Evolutionary conservation across 2,888 invertebrate species (phyloP), one percentile per base, ranked within the genome.

Genomic region (Pegoplata infirma): DNA sequence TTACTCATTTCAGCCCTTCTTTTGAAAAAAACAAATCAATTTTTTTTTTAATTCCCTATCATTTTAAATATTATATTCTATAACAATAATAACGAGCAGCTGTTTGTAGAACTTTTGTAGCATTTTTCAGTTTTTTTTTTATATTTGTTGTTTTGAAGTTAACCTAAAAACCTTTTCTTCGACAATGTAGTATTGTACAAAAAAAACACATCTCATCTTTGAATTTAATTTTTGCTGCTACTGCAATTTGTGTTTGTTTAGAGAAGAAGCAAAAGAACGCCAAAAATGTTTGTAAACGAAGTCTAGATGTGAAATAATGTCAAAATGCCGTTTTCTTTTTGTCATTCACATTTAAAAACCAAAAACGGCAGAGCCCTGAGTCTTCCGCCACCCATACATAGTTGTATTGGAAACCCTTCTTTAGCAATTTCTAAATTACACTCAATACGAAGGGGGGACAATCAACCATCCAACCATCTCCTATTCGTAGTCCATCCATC

Each of bases 181-280:
- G 32, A 17, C 5, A 56, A 19, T 40, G 10, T n/a, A n/a, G n/a
- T n/a, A n/a, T n/a, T n/a, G n/a, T n/a, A n/a, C n/a, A n/a, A n/a
- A n/a, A n/a, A n/a, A n/a, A n/a, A n/a, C n/a, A n/a, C n/a, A n/a
- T 40, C 36, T n/a, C 61, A 49, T 19, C 23, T 68, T 63, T 16
- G 64, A 51, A 44, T 49, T 69, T 55, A 2, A 59, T 36, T 69
- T 67, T 69, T 74, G 73, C 73, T 74, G 78, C 63, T 59, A 25
- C 77, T 68, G 73, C 59, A 74, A 61, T 36, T 78, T 73, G 23
- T 79, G 56, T 79, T 79, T 79, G 56, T 21, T 75, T 58, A 79
- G 79, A 79, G 79, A 75, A 79, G 46, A 75, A 79, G 46, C 64
- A 68, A 59, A 68, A 64, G 53, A 36, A 69, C 23, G 55, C 21